Evolutionary conservation across 2,797 vertebrate species (phyloP).

Genomic region (Pitangus sulphuratus): DNA sequence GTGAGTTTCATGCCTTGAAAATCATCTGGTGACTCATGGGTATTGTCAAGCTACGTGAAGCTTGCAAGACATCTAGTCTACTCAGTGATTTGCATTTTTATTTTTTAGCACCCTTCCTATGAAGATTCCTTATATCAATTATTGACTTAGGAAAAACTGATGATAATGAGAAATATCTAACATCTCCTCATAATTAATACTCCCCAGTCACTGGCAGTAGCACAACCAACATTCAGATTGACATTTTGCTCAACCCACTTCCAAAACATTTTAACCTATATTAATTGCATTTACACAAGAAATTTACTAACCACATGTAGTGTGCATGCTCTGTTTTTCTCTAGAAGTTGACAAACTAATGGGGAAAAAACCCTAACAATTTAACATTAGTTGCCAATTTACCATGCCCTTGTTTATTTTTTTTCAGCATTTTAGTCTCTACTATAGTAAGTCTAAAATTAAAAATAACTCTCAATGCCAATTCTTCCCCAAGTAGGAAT

Average conservation of each 20-base stretch:
- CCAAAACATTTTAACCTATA: neutral
- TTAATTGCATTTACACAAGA: neutral
- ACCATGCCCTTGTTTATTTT: neutral
- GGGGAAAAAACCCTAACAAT: fast-evolving
- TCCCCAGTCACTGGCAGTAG: neutral
- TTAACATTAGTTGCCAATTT: neutral
- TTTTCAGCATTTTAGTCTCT: neutral
- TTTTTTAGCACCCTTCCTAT: neutral
- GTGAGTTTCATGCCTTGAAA: neutral
- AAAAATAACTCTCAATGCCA: neutral
- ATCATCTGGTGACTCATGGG: neutral
- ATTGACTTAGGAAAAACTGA: neutral
- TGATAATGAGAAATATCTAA: neutral
- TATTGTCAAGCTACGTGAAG: neutral
- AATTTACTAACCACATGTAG: neutral
- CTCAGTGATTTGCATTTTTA: neutral
- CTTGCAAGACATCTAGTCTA: neutral
- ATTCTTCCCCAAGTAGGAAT: neutral
- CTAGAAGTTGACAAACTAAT: neutral
- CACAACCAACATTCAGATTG: neutral
- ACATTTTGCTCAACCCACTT: neutral
- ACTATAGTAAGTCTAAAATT: neutral
- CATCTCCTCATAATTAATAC: neutral
- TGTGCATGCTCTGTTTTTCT: neutral
- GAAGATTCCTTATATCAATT: neutral